phyloP scores from a whole-genome alignment of 23 tunicate genomes.

The Clavelina lepadiformis region DNA sequence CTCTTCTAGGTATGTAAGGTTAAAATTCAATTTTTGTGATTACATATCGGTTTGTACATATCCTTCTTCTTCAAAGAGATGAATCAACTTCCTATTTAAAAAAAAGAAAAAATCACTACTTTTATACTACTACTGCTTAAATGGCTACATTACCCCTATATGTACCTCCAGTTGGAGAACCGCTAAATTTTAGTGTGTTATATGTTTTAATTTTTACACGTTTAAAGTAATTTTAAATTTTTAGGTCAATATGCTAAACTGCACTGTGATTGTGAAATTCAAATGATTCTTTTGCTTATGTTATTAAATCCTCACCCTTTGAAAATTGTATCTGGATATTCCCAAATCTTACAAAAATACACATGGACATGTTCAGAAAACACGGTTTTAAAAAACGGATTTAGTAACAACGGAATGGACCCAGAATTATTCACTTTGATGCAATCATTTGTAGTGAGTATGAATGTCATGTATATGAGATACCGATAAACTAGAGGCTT shows the following conservation, averaged over 20 bases:
- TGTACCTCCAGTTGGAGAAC: too few relatives aligned
- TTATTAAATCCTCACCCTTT: slow-evolving; percentile 41
- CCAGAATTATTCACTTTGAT: slow-evolving; percentile 32
- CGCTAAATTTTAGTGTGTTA: too few relatives aligned
- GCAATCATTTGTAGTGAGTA: slow-evolving; percentile 50
- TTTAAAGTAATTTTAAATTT: too few relatives aligned
- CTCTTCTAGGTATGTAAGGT: slow-evolving; percentile 28
- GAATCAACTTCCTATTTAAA: too few relatives aligned
- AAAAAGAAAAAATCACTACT: too few relatives aligned
- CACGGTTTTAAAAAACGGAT: not conserved
- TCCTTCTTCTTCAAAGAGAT: too few relatives aligned
- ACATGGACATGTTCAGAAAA: slow-evolving; percentile 8
- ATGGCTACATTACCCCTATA: too few relatives aligned
- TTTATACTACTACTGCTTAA: too few relatives aligned
- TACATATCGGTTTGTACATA: too few relatives aligned
- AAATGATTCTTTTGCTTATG: slow-evolving; percentile 29
- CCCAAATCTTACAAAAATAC: slow-evolving; percentile 20
- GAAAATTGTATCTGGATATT: slow-evolving; percentile 8
- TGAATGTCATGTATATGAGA: not conserved
- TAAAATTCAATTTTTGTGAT: too few relatives aligned
- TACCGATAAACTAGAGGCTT: not conserved
- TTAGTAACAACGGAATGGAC: slow-evolving; percentile 2
- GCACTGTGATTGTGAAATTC: slow-evolving; percentile 38
- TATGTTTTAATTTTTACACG: too few relatives aligned
- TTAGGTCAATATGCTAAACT: slow-evolving; percentile 9